phyloP scores from a whole-genome alignment of 2,888 invertebrate genomes.

The Drosophila niveifrons region DNA sequence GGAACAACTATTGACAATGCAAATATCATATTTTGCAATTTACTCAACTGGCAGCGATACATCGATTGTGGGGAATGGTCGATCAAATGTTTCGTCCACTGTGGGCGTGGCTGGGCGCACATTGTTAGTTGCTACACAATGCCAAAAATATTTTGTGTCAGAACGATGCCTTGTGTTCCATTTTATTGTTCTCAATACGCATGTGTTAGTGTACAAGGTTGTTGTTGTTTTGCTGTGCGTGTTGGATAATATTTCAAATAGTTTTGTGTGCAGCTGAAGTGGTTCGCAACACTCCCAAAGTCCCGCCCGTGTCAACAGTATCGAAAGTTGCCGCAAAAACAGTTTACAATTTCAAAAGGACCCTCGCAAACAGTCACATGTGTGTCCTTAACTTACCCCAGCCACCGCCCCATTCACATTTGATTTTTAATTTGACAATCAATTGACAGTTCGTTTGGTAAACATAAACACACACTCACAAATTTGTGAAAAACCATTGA shows the following conservation, averaged over 20 bases:
- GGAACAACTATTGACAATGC: conserved; percentile 78
- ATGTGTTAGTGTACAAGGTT: conserved; percentile 16
- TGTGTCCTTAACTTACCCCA: conserved; percentile 23
- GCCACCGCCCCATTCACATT: conserved; percentile 37
- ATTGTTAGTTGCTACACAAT: conserved; percentile 45
- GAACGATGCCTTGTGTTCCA: conserved; percentile 43
- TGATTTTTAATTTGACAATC: conserved; percentile 80
- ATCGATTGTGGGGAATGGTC: not conserved
- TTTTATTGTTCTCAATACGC: not conserved
- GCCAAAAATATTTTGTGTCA: conserved; percentile 75
- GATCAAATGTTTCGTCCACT: conserved; percentile 54
- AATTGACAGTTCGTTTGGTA: conserved; percentile 80
- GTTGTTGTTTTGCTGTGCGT: conserved; percentile 43
- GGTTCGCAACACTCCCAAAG: conserved; percentile 43
- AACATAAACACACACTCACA: conserved; percentile 62
- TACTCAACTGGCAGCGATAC: conserved; percentile 29
- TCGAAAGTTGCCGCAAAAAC: conserved; percentile 65
- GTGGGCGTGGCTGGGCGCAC: conserved; percentile 39
- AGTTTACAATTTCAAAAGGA: conserved; percentile 70
- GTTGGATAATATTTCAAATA: conserved; percentile 72
- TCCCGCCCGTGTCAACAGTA: conserved; percentile 44
- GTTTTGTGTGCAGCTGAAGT: conserved; percentile 65
- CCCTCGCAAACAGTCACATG: conserved; percentile 29
- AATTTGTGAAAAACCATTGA: conserved; percentile 68
- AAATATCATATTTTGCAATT: conserved; percentile 72